Base-by-base conservation (phyloP, 2,888 invertebrate species). In the Rhyacophila evoluta region DNA sequence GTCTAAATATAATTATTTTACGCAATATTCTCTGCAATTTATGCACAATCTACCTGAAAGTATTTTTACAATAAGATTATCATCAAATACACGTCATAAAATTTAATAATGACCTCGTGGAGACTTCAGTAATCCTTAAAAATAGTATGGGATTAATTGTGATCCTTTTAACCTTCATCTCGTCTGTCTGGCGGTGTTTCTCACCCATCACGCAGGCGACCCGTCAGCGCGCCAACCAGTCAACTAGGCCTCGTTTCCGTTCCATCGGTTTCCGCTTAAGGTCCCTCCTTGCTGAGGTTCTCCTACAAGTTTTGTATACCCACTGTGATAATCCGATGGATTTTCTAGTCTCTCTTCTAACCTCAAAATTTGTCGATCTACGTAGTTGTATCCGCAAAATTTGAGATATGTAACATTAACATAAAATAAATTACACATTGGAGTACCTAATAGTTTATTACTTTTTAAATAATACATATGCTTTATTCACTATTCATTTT, bases 211-310 rank as follows among this genome's bases (percentile, higher is more conserved):
- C 6, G 19, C 19, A 6, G 55, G 15, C 12, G 19, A 55, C 15
- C 25, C 41, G 41, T 41, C 41, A 41, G 41, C 41, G 15, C 41
- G 41, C 41, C 41, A 41, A 41, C 41, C 41, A 41, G 25, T 19
- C 55, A 25, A 55, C 8, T 55, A 55, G 55, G 55, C 55, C 55
- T 25, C 10, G 55, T 55, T 55, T 55, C 55, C 55, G 55, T 55
- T 55, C 55, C 55, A 55, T 55, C 19, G 55, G 55, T 55, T 55
- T 55, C 55, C 55, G 25, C 55, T 55, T 55, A 55, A 25, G 25
- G 55, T 55, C 6, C 19, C 55, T 55, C 55, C 55, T 55, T 55
- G 55, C 19, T 19, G 55, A 55, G 19, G 19, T 25, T 12, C 55
- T 55, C 19, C 8, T 55, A 25, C 12, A 55, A 55, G 15, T 55